Base-by-base conservation (phyloP, 2,888 invertebrate genomes). In the Margaritifera margaritifera region DNA sequence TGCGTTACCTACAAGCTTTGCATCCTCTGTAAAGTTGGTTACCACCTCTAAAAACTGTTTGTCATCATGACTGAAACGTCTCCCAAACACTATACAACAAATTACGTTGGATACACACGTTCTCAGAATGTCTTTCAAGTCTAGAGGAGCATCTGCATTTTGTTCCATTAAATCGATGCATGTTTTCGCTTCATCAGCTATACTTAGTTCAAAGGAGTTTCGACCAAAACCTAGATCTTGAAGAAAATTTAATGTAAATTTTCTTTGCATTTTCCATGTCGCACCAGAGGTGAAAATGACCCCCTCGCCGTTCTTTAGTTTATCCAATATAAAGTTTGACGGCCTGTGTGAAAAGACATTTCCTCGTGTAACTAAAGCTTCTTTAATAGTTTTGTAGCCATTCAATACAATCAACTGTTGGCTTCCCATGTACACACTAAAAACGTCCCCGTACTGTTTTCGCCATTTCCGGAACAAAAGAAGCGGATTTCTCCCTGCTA, bases 91-190 rank as follows among this genome's bases (percentile, higher is more conserved):
- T n/a, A n/a, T n/a, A n/a, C n/a, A n/a, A n/a, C n/a, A n/a, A n/a
- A n/a, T 71, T n/a, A 74, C 65, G 57, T 71, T 74, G 54, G 68
- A 60, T 15, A 68, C 65, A 20, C 61, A 59, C 6, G 61, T 53
- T n/a, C 25, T 52, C 18, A 74, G 8, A 2, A 22, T n/a, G 3
- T 22, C 4, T 8, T 54, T 57, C 6, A 63, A 66, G 15, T 58
- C 1, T 11, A 66, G 42, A 2, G 66, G 60, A 22, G 27, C 22
- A 24, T 54, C 66, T n/a, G 58, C 1, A n/a, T 66, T 19, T 22
- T 51, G 42, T 51, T 66, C 59, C 4, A 66, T 25, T 20, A 59
- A n/a, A 6, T 42, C n/a, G 18, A 31, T 20, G 4, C 59, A 27
- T 27, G 24, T 20, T 19, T 52, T 25, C 2, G 42, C 54, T 31